Base-by-base conservation (phyloP, 2,113 vertebrate species). In the Centropus unirufus region DNA sequence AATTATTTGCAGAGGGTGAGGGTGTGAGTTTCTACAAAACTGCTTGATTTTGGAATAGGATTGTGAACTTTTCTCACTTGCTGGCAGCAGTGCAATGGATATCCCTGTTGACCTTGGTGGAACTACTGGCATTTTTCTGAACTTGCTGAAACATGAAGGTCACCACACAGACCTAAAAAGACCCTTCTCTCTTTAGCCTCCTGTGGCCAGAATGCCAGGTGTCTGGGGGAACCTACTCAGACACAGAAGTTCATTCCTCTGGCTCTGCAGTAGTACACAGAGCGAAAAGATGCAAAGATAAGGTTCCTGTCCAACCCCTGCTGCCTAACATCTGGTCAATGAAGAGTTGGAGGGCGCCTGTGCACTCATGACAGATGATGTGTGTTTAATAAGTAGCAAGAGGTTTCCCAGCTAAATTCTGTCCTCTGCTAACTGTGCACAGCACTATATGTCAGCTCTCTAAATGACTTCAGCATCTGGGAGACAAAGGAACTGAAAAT, bases 301-400 rank as follows among this genome's bases (percentile, higher is more conserved):
- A 64, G 30, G 29, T 76, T 93, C 91, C 64, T 94, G 47, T 87
- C 51, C 64, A 93, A 14, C 26, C 32, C 51, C 39, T 88, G 61
- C 91, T 90, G 92, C 44, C 19, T 74, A 63, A 88, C 92, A 95
- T 93, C 90, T 89, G 92, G 83, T 89, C 78, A 86, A 95, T 0
- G 11, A 61, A 76, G 67, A 32, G 10, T 14, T 90, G 82, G 82
- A 90, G 83, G 52, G 61, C 0, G 47, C 26, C 52, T 84, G 39
- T 80, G 57, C 22, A 24, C 3, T 80, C 63, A 23, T 75, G 85
- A 91, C 70, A 63, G 26, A 80, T 78, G 52, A 34, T 67, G 83
- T 93, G 76, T 61, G 92, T 93, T 88, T 89, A 95, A 89, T 96
- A 90, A 93, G 80, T 46, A 24, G 73, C 15, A 83, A 89, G 61